phyloP scores from a whole-genome alignment of 1,140 invertebrate genomes.

The Meloidogyne chitwoodi region DNA sequence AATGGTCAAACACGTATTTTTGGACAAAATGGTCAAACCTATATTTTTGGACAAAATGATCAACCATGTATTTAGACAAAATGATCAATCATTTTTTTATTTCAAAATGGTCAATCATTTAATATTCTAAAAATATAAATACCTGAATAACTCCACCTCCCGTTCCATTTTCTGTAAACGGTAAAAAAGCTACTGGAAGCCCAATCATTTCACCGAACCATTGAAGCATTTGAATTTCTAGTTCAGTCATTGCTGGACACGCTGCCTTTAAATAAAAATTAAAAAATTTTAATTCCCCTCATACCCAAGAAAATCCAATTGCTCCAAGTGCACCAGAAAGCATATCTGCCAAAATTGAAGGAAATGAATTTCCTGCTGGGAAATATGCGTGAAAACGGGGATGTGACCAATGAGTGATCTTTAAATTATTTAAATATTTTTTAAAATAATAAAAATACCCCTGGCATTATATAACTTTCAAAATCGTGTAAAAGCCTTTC shows the following conservation, averaged over 20 bases:
- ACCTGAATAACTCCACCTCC: constrained; percentile 68
- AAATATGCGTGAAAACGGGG: constrained; percentile 98
- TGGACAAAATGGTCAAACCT: too few relatives aligned
- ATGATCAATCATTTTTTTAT: too few relatives aligned
- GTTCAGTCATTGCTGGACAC: constrained; percentile 91
- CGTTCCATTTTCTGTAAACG: constrained; percentile 62
- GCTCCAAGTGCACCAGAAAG: constrained; percentile 87
- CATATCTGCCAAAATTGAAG: constrained; percentile 97
- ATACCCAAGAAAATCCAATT: constrained; percentile 93
- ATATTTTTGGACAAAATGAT: too few relatives aligned
- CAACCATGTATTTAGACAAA: too few relatives aligned
- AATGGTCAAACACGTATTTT: too few relatives aligned
- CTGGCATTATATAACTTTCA: constrained; percentile 93
- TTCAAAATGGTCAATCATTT: too few relatives aligned
- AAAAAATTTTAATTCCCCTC: constrained; percentile 64
- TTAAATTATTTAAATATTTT: constrained; percentile 27
- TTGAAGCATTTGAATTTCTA: constrained; percentile 91
- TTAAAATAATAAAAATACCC: constrained; percentile 65
- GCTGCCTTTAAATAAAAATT: constrained; percentile 66
- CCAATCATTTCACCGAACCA: constrained; percentile 80
- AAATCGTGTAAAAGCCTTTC: constrained; percentile 88
- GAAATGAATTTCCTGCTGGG: constrained; percentile 91
- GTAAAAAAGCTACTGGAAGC: constrained; percentile 65
- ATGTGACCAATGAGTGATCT: constrained; percentile 97
- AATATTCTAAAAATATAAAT: background rate